These are phyloP conservation scores for Megalonaias nervosa DNA, from an alignment of 1,140 invertebrate genomes.

Conservation along the genomic window DNA sequence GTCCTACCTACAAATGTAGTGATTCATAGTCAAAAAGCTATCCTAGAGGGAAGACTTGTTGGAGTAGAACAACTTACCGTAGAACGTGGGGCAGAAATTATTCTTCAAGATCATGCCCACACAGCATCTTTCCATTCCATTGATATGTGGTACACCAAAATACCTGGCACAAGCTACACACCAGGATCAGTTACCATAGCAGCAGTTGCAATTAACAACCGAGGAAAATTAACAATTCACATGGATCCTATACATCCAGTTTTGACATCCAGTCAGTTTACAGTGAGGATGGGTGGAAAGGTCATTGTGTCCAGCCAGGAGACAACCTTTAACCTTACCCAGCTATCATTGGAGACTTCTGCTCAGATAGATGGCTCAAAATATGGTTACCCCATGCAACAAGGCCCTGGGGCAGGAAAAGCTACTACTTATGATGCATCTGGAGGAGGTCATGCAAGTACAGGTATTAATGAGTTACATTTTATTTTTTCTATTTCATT, in stretches of 20 bases:
- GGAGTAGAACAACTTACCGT: constrained; percentile 55
- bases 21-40: constrained; percentile 43
- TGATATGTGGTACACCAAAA: constrained; percentile 1
- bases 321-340: constrained; percentile 30
- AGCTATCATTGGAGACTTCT: constrained; percentile 46
- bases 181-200: constrained; percentile 44
- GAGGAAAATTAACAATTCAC: constrained; percentile 40
- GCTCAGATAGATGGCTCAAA: constrained; percentile 46
- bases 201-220: constrained; percentile 47
- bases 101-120: constrained; percentile 40
- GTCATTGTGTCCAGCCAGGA: constrained; percentile 29
- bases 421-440: constrained; percentile 29
- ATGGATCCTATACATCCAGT: constrained; percentile 38
- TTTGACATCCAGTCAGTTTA: constrained; percentile 37
- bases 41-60: constrained; percentile 54
- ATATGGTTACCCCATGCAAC: constrained; percentile 29
- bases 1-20: constrained; percentile 52
- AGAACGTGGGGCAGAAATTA: constrained; percentile 49
- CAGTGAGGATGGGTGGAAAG: constrained; percentile 47
- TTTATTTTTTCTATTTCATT: no score
- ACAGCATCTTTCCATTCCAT: constrained; percentile 35
- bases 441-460: constrained; percentile 51
- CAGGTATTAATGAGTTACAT: constrained; percentile 27
- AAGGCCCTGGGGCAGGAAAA: constrained; percentile 44
- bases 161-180: constrained; percentile 27